Evolutionary conservation across 2,797 vertebrate genomes (phyloP), one percentile per base, ranked within the genome.

Genomic region (Cynopterus sphinx): DNA sequence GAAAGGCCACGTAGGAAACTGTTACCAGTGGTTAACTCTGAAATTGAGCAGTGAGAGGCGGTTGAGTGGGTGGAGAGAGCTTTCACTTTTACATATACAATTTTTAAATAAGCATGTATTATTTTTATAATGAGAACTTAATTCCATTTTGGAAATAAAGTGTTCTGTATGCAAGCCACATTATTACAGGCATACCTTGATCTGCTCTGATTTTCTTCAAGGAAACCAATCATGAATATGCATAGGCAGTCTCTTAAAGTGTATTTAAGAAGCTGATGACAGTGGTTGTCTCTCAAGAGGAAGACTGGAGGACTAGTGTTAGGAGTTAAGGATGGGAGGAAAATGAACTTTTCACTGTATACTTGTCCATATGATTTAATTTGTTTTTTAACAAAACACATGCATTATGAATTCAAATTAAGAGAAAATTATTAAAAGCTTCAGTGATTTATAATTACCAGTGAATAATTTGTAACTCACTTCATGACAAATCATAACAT

Each of bases 161-260:
- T 33, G 75, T 90, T 95, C 39, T 28, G 65, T 95, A 95, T 94
- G 83, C 92, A 97, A 97, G 90, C 77, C 88, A 92, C 82, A 81
- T 96, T 96, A 73, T 91, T 96, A 86, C 41, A 96, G 33, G 41
- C 82, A 87, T 95, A 95, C 78, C 88, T 96, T 96, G 88, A 82
- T 93, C 87, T 96, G 91, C 87, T 96, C 74, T 96, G 88, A 96
- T 96, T 95, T 96, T 90, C 94, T 96, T 94, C 96, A 96, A 94
- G 94, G 78, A 95, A 91, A 65, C 86, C 49, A 65, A 78, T 95
- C 92, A 97, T 96, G 90, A 96, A 97, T 97, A 97, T 94, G 82
- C 75, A 97, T 92, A 88, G 82, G 74, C 85, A 90, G 28, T 93
- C 94, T 93, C 94, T 92, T 95, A 94, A 95, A 93, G 73, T 63